These are phyloP conservation scores for Lordiphosa collinella DNA, from an alignment of 1,140 invertebrate species.

Conservation along the genomic window DNA sequence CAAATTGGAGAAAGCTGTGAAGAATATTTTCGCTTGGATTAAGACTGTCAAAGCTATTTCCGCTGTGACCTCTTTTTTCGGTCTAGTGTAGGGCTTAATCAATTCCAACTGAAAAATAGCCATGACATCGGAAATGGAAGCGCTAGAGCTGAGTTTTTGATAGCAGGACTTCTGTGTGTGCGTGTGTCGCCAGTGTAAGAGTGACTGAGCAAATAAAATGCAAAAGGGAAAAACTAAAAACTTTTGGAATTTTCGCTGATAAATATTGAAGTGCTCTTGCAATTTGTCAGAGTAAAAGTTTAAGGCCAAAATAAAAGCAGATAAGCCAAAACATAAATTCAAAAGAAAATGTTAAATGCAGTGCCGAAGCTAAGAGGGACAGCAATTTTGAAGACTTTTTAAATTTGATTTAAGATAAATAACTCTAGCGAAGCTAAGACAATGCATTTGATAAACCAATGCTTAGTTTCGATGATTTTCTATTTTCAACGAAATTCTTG, in stretches of 20 bases:
- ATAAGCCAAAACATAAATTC: neutral
- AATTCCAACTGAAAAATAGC: constrained; percentile 10
- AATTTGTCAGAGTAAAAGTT: neutral
- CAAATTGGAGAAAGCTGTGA: constrained; percentile 1
- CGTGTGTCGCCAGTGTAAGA: neutral
- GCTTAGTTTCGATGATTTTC: no score
- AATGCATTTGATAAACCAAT: no score
- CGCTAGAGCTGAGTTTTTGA: neutral
- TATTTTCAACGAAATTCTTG: no score
- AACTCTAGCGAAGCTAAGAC: no score
- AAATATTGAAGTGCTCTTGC: constrained; percentile 5
- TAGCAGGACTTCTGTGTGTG: neutral
- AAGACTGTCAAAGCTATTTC: constrained; percentile 10
- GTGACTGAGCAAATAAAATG: constrained; percentile 1
- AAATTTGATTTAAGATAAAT: no score
- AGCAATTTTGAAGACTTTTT: neutral
- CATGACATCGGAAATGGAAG: constrained; percentile 8
- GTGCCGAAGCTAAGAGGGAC: neutral
- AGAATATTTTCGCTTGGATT: constrained; percentile 1
- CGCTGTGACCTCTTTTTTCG: constrained; percentile 24
- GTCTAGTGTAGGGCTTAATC: constrained; percentile 5
- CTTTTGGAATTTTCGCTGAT: constrained; percentile 1
- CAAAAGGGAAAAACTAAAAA: neutral
- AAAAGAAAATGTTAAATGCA: neutral
- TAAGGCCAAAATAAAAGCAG: no score